Conservation (phyloP, 2,797 vertebrate genomes). For the Malacoraja senta region DNA sequence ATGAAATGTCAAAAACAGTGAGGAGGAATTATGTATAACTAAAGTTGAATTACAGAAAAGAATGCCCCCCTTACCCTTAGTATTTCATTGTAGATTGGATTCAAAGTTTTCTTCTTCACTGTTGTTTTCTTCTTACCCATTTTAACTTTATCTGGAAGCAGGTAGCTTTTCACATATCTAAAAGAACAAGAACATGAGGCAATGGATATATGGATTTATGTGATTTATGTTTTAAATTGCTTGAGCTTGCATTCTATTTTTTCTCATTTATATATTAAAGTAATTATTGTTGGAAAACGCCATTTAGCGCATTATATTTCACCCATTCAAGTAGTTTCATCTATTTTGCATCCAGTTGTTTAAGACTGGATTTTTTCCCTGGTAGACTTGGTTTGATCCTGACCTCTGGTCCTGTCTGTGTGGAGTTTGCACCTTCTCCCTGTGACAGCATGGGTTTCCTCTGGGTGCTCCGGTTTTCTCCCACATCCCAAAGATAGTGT, state of each 20-base stretch:
- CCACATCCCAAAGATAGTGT: too few relatives aligned
- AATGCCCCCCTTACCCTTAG: constrained; percentile 66
- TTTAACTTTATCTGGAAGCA: constrained; percentile 80
- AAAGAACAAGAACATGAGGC: constrained; percentile 41
- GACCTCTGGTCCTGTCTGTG: too few relatives aligned
- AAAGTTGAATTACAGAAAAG: neutral
- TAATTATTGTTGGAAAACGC: neutral
- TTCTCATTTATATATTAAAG: neutral
- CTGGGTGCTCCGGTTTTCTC: too few relatives aligned
- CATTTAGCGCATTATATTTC: neutral
- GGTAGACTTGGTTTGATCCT: neutral
- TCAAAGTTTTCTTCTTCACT: constrained; percentile 85
- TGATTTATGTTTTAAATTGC: neutral
- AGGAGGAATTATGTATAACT: neutral
- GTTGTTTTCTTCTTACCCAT: constrained; percentile 90
- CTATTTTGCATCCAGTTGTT: neutral
- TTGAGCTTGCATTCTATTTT: neutral
- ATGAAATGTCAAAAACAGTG: neutral
- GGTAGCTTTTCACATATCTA: constrained; percentile 91
- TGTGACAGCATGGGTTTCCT: too few relatives aligned
- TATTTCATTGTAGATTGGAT: constrained; percentile 91
- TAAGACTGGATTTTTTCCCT: neutral
- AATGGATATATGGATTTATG: neutral
- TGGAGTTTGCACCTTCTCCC: too few relatives aligned
- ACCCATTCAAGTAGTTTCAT: neutral